phyloP scores from a whole-genome alignment of 2,797 vertebrate species.

The Pachyuromys duprasi region DNA sequence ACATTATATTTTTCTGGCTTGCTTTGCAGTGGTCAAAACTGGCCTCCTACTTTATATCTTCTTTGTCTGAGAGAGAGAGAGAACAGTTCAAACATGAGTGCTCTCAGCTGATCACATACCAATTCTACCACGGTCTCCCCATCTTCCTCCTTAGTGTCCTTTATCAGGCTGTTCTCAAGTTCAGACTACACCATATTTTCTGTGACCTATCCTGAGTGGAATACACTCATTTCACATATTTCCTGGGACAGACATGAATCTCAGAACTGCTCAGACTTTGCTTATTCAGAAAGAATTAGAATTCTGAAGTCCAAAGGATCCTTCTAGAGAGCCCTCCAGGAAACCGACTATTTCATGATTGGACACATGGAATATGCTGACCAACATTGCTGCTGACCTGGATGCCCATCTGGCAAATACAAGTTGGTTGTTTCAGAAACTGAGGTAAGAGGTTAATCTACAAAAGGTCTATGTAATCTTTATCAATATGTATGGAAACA shows the following conservation, averaged over 20 bases:
- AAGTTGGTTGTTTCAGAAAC: background rate
- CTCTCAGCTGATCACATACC: background rate
- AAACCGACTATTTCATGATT: background rate
- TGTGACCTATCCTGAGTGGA: background rate
- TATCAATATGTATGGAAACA: constrained; percentile 31
- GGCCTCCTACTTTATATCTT: background rate
- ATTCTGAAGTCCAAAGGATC: background rate
- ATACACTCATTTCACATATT: background rate
- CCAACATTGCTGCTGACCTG: background rate
- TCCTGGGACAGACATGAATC: background rate
- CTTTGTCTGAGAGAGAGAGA: background rate
- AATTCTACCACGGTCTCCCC: too few relatives aligned
- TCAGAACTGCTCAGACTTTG: background rate
- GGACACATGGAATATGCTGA: background rate
- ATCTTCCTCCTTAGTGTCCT: too few relatives aligned
- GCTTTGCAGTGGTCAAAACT: background rate
- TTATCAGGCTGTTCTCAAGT: background rate
- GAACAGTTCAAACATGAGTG: background rate
- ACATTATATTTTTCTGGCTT: background rate
- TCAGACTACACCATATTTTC: background rate
- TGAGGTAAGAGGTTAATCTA: constrained; percentile 49
- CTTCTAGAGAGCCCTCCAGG: background rate
- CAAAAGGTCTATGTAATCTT: background rate
- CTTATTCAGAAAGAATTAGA: background rate
- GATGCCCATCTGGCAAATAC: background rate